A percentile compares a stretch with the other conserved stretches of the same genome.
Conservation (phyloP, 2,113 vertebrate species). For the Charadrius vociferus region DNA sequence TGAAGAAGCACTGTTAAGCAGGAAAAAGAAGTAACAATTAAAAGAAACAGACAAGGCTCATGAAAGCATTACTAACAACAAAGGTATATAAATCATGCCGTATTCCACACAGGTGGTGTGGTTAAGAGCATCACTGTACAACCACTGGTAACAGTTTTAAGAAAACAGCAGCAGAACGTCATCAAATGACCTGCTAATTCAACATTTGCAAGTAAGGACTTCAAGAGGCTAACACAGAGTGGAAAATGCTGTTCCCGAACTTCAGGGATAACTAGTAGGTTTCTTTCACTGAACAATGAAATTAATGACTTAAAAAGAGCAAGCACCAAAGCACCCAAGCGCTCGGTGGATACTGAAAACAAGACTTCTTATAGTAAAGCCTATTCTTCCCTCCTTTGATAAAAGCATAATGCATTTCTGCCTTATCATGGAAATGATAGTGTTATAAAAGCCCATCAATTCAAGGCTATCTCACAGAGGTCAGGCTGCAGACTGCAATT, state of each 20-base stretch:
- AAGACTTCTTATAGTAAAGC: background rate
- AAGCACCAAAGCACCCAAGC: background rate
- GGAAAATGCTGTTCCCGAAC: background rate
- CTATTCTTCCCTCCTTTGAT: background rate
- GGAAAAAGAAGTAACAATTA: background rate
- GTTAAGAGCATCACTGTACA: background rate
- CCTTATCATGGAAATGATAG: conserved; percentile 21
- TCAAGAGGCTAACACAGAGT: background rate
- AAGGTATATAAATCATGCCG: background rate
- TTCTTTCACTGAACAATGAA: background rate
- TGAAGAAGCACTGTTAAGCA: background rate
- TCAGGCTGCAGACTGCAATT: conserved; percentile 26
- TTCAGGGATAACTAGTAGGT: background rate
- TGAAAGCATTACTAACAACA: background rate
- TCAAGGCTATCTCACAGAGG: conserved; percentile 7
- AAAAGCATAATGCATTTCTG: background rate
- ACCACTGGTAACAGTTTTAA: background rate
- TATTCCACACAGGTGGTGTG: background rate
- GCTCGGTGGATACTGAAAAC: background rate
- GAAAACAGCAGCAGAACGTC: background rate
- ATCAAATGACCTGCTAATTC: background rate
- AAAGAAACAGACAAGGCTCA: background rate
- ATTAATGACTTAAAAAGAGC: background rate
- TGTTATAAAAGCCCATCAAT: conserved; percentile 23
- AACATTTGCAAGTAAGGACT: background rate